Evolutionary conservation across 2,888 invertebrate genomes (phyloP).

Genomic region (Leptinotarsa peninsularis): DNA sequence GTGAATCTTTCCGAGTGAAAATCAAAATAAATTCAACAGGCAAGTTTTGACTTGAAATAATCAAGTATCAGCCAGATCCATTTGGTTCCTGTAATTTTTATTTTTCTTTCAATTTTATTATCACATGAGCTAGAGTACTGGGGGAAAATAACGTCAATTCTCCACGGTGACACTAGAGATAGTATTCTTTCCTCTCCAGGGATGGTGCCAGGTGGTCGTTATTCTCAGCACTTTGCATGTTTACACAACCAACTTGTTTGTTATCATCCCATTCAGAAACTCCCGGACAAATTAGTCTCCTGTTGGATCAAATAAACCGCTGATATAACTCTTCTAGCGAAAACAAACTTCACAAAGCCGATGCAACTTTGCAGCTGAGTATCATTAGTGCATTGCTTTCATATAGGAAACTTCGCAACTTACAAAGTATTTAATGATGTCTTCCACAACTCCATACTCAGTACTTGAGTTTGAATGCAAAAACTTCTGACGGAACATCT

Average conservation of each 20-base stretch:
- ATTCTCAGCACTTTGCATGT: not conserved
- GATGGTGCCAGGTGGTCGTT: too few relatives aligned
- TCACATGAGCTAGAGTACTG: too few relatives aligned
- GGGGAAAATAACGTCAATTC: too few relatives aligned
- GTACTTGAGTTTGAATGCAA: constrained; percentile 24
- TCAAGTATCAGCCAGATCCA: too few relatives aligned
- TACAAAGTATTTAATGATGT: constrained; percentile 37
- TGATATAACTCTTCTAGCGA: constrained; percentile 17
- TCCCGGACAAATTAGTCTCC: not conserved
- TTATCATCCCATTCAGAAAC: not conserved
- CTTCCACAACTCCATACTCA: constrained; percentile 27
- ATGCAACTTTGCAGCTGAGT: constrained; percentile 26
- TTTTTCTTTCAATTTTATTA: too few relatives aligned
- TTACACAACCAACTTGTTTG: not conserved
- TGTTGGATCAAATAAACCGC: constrained; percentile 19
- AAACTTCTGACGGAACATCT: constrained; percentile 22
- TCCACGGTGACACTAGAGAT: too few relatives aligned
- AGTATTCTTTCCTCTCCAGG: too few relatives aligned
- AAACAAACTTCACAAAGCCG: constrained; percentile 29
- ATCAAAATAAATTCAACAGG: too few relatives aligned
- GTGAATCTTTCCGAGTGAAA: too few relatives aligned
- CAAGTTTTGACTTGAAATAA: too few relatives aligned
- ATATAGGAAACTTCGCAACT: constrained; percentile 23
- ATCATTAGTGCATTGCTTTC: constrained; percentile 31
- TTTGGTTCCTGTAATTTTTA: too few relatives aligned